phyloP scores from a whole-genome alignment of 2,113 vertebrate genomes.

The Rhipidura dahli region DNA sequence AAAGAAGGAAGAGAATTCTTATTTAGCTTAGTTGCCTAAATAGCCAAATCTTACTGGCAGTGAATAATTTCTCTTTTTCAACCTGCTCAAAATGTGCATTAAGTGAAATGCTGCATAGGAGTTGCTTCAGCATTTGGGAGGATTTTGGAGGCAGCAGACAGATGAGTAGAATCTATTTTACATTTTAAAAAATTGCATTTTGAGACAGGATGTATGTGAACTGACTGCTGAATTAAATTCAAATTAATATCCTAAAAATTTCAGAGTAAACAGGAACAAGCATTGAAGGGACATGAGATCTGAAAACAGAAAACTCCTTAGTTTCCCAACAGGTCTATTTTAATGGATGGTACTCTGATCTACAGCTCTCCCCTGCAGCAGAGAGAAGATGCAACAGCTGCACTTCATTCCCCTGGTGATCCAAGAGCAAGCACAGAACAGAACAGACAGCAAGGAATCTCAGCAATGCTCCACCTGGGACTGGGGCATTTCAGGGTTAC shows the following conservation, averaged over 20 bases:
- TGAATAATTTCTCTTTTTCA: background rate
- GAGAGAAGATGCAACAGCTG: background rate
- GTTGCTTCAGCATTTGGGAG: background rate
- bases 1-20: background rate
- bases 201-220: background rate
- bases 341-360: background rate
- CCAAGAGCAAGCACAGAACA: background rate
- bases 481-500: constrained; percentile 60
- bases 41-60: background rate
- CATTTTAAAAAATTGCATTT: background rate
- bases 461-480: background rate
- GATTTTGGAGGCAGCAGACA: background rate
- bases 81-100: background rate
- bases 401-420: background rate
- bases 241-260: background rate
- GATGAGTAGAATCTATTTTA: background rate
- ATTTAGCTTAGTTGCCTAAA: background rate
- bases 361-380: background rate
- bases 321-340: background rate
- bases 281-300: background rate
- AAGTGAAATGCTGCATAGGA: background rate
- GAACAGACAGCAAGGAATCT: background rate
- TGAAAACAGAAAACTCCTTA: background rate
- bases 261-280: background rate
- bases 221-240: background rate